phyloP scores from a whole-genome alignment of 1,140 invertebrate genomes.

The Onthophagus taurus region DNA sequence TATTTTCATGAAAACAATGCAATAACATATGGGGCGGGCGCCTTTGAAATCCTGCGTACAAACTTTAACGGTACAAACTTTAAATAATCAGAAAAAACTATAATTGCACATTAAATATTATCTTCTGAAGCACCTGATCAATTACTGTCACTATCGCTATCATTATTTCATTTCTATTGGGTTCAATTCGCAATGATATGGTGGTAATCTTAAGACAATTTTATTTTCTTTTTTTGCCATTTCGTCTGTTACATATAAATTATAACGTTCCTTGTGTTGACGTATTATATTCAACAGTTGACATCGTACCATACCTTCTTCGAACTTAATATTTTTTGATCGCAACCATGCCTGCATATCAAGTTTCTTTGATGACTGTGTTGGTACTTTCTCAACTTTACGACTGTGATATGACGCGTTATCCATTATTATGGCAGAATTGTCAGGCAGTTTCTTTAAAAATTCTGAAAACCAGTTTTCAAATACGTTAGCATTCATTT shows the following conservation, averaged over 20 bases:
- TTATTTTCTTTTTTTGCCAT: no score
- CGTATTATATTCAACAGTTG: slow-evolving; percentile 5
- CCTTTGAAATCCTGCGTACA: no score
- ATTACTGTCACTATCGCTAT: no score
- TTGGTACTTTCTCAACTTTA: slow-evolving; percentile 20
- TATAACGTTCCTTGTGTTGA: not conserved
- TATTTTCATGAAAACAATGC: no score
- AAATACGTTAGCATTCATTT: slow-evolving; percentile 11
- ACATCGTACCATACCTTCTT: slow-evolving; percentile 6
- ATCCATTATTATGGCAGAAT: slow-evolving; percentile 15
- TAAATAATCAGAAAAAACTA: no score
- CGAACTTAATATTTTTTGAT: slow-evolving; percentile 8
- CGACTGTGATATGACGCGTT: slow-evolving; percentile 24
- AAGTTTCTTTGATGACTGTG: not conserved
- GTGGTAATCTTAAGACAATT: no score
- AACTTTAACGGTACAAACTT: no score
- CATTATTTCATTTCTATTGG: no score
- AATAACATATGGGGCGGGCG: no score
- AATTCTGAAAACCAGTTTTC: slow-evolving; percentile 26
- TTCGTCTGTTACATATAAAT: slow-evolving; percentile 7
- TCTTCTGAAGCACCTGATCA: no score
- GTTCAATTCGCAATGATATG: no score
- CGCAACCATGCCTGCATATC: not conserved
- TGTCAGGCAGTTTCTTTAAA: slow-evolving; percentile 11
- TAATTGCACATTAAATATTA: no score